Evolutionary conservation across 2,113 vertebrate species (phyloP).

Genomic region (Chaetops frenatus): DNA sequence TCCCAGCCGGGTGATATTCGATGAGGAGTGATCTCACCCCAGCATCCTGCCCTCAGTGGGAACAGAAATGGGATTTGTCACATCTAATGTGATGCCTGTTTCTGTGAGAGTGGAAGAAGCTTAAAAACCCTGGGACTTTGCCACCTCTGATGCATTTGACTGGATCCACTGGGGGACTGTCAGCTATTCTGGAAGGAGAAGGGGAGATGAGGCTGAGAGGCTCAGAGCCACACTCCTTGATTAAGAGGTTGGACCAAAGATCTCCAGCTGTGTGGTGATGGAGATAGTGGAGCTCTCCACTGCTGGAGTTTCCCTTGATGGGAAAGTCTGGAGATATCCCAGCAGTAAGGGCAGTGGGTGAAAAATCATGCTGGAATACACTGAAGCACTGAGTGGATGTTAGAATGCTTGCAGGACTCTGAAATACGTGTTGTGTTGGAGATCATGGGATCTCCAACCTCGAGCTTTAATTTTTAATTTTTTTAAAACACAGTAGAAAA

Average conservation of each 20-base stretch:
- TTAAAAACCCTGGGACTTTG: background rate
- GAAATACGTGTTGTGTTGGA: background rate
- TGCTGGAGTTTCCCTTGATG: background rate
- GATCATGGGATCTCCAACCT: background rate
- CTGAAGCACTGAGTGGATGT: background rate
- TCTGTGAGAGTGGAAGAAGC: background rate
- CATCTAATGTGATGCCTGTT: background rate
- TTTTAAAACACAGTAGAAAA: background rate
- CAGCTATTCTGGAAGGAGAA: background rate
- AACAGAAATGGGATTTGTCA: background rate
- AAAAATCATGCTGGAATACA: background rate
- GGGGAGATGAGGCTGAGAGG: background rate
- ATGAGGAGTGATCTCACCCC: background rate
- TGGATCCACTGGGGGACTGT: background rate
- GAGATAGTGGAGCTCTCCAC: background rate
- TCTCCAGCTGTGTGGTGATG: background rate
- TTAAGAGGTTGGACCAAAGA: background rate
- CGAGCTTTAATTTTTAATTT: background rate
- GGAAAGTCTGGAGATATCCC: background rate
- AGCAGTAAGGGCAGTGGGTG: background rate
- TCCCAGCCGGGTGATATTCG: background rate
- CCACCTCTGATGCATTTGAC: background rate
- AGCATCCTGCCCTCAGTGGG: background rate
- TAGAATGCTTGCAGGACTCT: background rate
- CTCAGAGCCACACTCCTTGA: background rate